Evolutionary conservation across 2,113 vertebrate species (phyloP).

Genomic region (Hirundichthys speculiger): DNA sequence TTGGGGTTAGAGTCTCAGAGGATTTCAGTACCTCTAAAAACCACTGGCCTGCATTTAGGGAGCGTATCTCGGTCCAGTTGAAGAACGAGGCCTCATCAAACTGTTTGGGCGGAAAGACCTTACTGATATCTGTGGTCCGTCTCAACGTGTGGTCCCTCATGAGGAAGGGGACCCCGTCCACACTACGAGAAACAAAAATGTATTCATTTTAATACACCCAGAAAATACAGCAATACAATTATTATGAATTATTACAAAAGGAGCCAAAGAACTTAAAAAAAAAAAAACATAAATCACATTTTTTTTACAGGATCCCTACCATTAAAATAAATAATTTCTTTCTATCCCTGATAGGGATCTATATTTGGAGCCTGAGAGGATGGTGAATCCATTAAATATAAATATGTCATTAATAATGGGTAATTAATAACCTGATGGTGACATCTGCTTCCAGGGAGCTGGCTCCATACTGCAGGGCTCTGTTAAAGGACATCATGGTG

Average conservation of each 20-base stretch:
- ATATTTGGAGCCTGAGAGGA: neutral
- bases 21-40: slow-evolving; percentile 86
- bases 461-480: slow-evolving; percentile 88
- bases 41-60: slow-evolving; percentile 93
- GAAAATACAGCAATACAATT: neutral
- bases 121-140: slow-evolving; percentile 89
- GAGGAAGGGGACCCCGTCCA: slow-evolving; percentile 93
- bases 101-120: slow-evolving; percentile 83
- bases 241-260: too few species aligned
- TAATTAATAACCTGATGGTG: slow-evolving; percentile 83
- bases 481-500: slow-evolving; percentile 94
- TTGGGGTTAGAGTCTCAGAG: neutral
- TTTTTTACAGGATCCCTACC: neutral
- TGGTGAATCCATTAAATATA: slow-evolving; percentile 14
- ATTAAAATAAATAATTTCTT: slow-evolving; percentile 2
- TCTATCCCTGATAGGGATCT: neutral
- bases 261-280: too few species aligned
- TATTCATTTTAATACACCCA: neutral
- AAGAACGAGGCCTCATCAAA: slow-evolving; percentile 85
- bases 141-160: slow-evolving; percentile 89
- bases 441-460: slow-evolving; percentile 90
- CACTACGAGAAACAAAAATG: slow-evolving; percentile 68
- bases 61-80: slow-evolving; percentile 93
- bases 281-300: neutral
- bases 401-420: slow-evolving; percentile 9